Evolutionary conservation across 2,888 invertebrate species (phyloP), one percentile per base, ranked within the genome.

Genomic region (Halocaridina rubra): DNA sequence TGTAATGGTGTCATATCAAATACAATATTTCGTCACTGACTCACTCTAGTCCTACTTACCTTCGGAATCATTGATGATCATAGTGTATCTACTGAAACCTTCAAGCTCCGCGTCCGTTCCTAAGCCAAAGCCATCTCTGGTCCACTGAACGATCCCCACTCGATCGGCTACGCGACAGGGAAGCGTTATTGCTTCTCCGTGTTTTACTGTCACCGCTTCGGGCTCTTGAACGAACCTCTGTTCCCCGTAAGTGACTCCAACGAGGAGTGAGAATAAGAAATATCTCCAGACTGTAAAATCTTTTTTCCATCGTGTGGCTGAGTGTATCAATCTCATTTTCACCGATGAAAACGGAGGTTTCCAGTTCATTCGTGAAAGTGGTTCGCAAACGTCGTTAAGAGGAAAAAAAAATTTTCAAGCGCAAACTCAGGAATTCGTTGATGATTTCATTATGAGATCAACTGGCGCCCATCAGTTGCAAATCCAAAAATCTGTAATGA

Each of bases 61-160:
- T 93, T 97, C 96, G 91, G 96, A 96, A 90, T 97, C 97, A 90
- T 96, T 96, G 61, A 98, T 98, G 88, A 98, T 95, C 98, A 99
- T 98, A 88, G 95, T 94, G 92, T 98, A 98, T 84, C 98, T 93
- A 87, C 97, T 96, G 91, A 96, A 98, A 32, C 97, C 97, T 84
- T 96, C 96, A 85, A 99, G 93, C 89, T 97, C 95, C 89, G 98
- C 93, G 90, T 97, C 96, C 0, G 96, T 94, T 0, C 98, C 99
- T 33, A 99, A 93, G 0, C 98, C 98, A 90, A 98, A 98, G 90
- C 97, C 98, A 90, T 98, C 97, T 90, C 97, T 96, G 84, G 98
- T 98, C 99, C 99, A 99, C 91, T 98, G 98, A 79, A 99, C 93
- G 77, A 95, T 94, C 0, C 98, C 98, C 72, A 93, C 94, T 91